A percentile compares a stretch with the other conserved stretches of the same genome.
These are phyloP conservation scores for Ochropleura plecta DNA, from an alignment of 2,888 invertebrate genomes.

Conservation along the genomic window DNA sequence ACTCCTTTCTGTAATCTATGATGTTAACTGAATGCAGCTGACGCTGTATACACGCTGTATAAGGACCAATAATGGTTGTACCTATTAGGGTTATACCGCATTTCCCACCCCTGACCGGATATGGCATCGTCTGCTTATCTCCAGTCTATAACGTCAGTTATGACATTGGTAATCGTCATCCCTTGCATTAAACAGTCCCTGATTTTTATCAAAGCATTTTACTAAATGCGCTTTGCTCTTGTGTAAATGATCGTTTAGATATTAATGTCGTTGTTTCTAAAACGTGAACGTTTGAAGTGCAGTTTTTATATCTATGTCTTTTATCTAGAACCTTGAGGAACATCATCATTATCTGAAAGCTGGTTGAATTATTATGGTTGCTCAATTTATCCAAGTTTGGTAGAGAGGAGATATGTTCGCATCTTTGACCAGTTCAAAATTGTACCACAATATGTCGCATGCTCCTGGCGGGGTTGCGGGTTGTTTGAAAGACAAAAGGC, in stretches of 20 bases:
- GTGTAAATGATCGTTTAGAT: conserved; percentile 25
- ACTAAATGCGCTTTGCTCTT: conserved; percentile 8
- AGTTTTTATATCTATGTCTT: conserved; percentile 2
- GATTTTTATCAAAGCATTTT: conserved; percentile 43
- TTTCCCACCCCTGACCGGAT: conserved; percentile 22
- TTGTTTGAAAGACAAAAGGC: too few relatives aligned
- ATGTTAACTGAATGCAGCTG: too few relatives aligned
- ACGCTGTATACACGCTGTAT: neutral
- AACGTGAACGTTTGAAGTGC: conserved; percentile 22
- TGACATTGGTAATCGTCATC: conserved; percentile 29
- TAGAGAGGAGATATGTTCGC: neutral
- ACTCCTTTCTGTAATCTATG: too few relatives aligned
- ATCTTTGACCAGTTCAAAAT: too few relatives aligned
- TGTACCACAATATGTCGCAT: neutral
- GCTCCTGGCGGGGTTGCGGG: too few relatives aligned
- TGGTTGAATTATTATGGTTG: neutral
- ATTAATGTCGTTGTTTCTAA: conserved; percentile 16
- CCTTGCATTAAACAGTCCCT: conserved; percentile 15
- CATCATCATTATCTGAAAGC: conserved; percentile 25
- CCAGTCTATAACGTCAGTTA: conserved; percentile 16
- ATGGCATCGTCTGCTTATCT: conserved; percentile 45
- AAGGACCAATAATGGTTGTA: neutral
- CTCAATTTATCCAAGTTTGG: conserved; percentile 3
- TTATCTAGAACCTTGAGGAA: neutral
- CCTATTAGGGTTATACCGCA: conserved; percentile 12